Evolutionary conservation across 2,888 invertebrate genomes (phyloP).

Genomic region (Coelinius sp.): DNA sequence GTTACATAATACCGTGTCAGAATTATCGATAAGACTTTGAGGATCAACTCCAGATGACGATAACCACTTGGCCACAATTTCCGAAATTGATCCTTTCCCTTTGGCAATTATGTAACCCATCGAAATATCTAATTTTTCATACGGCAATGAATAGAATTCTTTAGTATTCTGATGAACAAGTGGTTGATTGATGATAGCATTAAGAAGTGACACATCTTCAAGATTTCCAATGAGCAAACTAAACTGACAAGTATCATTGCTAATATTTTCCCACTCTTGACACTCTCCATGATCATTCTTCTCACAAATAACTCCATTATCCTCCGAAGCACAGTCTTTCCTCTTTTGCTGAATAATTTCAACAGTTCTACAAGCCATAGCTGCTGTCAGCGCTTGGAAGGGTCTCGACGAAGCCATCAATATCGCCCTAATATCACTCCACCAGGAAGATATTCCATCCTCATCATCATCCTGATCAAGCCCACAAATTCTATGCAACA

Average conservation of each 20-base stretch:
- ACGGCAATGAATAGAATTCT: conserved; percentile 60
- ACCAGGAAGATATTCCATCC: conserved; percentile 82
- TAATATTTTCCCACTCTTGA: conserved; percentile 84
- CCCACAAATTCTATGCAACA: conserved; percentile 78
- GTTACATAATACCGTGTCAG: conserved; percentile 50
- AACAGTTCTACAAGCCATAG: conserved; percentile 86
- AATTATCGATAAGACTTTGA: conserved; percentile 68
- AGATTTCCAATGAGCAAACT: conserved; percentile 88
- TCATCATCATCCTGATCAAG: conserved; percentile 75
- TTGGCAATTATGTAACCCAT: conserved; percentile 66
- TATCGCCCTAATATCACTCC: conserved; percentile 83
- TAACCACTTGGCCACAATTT: conserved; percentile 90
- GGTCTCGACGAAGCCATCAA: conserved; percentile 83
- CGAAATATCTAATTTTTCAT: conserved; percentile 62
- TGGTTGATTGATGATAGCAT: conserved; percentile 74
- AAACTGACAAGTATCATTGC: conserved; percentile 90
- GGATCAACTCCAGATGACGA: conserved; percentile 82
- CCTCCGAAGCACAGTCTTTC: conserved; percentile 58
- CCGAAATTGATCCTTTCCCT: conserved; percentile 82
- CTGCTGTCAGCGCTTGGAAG: conserved; percentile 84
- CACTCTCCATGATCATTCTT: conserved; percentile 51
- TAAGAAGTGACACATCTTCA: conserved; percentile 88
- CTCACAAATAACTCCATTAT: conserved; percentile 45
- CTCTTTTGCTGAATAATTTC: conserved; percentile 73
- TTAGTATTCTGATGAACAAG: conserved; percentile 58